phyloP scores from a whole-genome alignment of 2,888 invertebrate species.

The Petrolisthes manimaculis region DNA sequence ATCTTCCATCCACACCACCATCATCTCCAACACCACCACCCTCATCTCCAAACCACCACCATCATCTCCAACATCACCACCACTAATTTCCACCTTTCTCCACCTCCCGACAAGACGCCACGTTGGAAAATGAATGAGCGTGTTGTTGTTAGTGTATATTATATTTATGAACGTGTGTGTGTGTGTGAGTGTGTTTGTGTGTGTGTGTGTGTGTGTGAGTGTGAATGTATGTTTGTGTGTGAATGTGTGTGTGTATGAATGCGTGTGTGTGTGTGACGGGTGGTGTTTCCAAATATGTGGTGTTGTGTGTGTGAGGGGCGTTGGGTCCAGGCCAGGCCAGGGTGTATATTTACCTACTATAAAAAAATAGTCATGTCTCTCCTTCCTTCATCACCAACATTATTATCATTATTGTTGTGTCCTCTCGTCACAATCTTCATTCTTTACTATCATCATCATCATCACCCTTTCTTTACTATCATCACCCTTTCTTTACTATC shows the following conservation, averaged over 20 bases:
- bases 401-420: no score
- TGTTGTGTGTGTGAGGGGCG: no score
- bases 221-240: conserved; percentile 22
- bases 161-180: not conserved
- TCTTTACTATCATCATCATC: not conserved
- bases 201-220: conserved; percentile 27
- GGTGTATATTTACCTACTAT: no score
- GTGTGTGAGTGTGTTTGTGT: conserved; percentile 12
- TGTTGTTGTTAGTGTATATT: not conserved
- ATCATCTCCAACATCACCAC: no score
- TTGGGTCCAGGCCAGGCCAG: no score
- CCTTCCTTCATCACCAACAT: no score
- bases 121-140: not conserved
- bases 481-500: not conserved
- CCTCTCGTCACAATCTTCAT: no score
- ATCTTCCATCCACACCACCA: not conserved
- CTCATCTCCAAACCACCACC: not conserved
- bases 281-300: no score
- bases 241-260: not conserved
- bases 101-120: no score
- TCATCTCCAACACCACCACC: not conserved
- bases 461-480: not conserved
- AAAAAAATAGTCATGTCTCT: no score
- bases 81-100: no score
- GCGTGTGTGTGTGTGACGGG: no score